Conservation (phyloP, 2,888 invertebrate species). For the Drosophila villosipedis region DNA sequence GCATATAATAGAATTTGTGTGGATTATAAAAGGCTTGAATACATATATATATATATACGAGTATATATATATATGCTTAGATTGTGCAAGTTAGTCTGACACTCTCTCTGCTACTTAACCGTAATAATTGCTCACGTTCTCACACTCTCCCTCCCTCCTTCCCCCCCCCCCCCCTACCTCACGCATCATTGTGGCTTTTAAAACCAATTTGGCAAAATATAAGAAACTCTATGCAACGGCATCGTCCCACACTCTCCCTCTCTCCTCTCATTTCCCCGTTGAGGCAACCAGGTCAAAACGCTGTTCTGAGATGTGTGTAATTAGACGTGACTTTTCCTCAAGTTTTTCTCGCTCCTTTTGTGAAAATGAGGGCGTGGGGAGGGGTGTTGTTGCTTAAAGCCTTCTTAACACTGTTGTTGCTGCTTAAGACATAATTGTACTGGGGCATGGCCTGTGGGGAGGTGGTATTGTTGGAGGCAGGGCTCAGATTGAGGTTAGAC, state of each 20-base stretch:
- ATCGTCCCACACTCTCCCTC: slow-evolving; percentile 1
- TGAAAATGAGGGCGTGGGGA: neutral
- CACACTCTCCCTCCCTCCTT: slow-evolving; percentile 33
- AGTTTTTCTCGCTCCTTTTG: slow-evolving; percentile 65
- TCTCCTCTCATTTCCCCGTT: slow-evolving; percentile 2
- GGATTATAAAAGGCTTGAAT: slow-evolving; percentile 43
- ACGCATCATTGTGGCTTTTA: slow-evolving; percentile 71
- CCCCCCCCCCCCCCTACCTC: neutral
- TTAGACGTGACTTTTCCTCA: slow-evolving; percentile 80
- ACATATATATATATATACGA: neutral
- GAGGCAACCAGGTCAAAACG: slow-evolving; percentile 73
- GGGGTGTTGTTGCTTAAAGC: slow-evolving; percentile 59
- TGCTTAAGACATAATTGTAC: slow-evolving; percentile 69
- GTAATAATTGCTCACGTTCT: slow-evolving; percentile 76
- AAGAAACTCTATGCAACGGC: slow-evolving; percentile 45
- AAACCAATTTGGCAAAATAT: slow-evolving; percentile 73
- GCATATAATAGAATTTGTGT: slow-evolving; percentile 60
- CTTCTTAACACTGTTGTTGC: slow-evolving; percentile 69
- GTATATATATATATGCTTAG: neutral
- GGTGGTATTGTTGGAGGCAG: slow-evolving; percentile 12
- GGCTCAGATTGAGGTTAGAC: slow-evolving; percentile 62
- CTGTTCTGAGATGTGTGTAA: slow-evolving; percentile 75
- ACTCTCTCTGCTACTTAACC: slow-evolving; percentile 59
- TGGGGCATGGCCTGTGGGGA: slow-evolving; percentile 47
- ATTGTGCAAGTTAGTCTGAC: slow-evolving; percentile 10